Percentiles rank a stretch among this genome's conserved stretches.
Conservation (phyloP, 1,140 invertebrate genomes). For the Anadara kagoshimensis region DNA sequence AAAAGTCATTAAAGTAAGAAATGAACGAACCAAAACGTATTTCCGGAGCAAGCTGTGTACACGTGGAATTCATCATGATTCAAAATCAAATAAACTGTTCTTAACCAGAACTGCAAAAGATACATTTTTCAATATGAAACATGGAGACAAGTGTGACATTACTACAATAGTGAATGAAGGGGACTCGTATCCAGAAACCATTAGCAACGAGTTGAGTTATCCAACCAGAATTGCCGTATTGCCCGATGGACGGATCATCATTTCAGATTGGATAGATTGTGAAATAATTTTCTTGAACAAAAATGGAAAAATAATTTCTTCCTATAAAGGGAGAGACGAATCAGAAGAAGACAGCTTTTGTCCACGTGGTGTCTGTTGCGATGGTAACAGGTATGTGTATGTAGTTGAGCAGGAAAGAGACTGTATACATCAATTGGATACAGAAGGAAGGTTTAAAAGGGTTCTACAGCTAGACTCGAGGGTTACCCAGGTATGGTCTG, state of each 20-base stretch:
- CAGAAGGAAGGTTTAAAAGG: neutral
- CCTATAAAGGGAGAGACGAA: neutral
- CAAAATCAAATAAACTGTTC: neutral
- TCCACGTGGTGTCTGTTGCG: conserved; percentile 13
- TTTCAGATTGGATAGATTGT: conserved; percentile 11
- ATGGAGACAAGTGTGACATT: neutral
- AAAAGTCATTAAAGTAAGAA: neutral
- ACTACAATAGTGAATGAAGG: neutral
- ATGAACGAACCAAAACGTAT: conserved; percentile 5
- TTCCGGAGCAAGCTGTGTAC: neutral
- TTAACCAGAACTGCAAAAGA: neutral
- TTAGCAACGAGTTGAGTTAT: neutral
- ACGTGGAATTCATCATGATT: neutral
- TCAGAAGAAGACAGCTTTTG: conserved; percentile 3
- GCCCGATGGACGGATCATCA: neutral
- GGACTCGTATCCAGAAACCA: neutral
- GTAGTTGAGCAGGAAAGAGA: conserved; percentile 1
- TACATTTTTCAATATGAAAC: neutral
- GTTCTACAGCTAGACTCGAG: neutral
- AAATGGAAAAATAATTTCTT: neutral
- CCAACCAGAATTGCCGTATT: conserved; percentile 5
- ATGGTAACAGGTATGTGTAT: neutral
- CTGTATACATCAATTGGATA: neutral
- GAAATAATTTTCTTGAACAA: conserved; percentile 2
- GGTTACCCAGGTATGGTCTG: neutral